These are phyloP conservation scores for Trypoxylus dichotomus DNA, from an alignment of 1,140 invertebrate genomes.

Conservation along the genomic window DNA sequence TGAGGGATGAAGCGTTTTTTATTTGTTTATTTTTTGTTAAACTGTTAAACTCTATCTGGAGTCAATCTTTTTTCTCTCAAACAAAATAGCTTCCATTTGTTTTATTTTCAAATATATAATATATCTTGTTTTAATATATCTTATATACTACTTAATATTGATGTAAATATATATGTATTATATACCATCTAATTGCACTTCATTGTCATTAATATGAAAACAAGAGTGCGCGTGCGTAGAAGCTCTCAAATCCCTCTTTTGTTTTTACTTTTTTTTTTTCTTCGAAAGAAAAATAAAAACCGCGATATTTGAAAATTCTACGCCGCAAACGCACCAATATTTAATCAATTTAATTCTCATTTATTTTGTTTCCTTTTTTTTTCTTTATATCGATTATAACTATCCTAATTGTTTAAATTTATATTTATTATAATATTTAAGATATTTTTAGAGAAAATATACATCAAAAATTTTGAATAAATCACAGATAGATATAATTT, in stretches of 20 bases:
- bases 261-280: too few species aligned
- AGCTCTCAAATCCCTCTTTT: neutral
- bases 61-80: slow-evolving; percentile 66
- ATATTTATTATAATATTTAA: slow-evolving; percentile 54
- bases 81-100: slow-evolving; percentile 53
- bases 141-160: slow-evolving; percentile 58
- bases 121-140: slow-evolving; percentile 53
- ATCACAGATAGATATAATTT: slow-evolving; percentile 60
- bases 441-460: slow-evolving; percentile 60
- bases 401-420: slow-evolving; percentile 53
- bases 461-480: slow-evolving; percentile 60
- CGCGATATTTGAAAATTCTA: neutral
- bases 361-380: slow-evolving; percentile 24
- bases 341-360: slow-evolving; percentile 34
- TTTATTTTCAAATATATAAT: slow-evolving; percentile 53
- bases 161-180: slow-evolving; percentile 59
- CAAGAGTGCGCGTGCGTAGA: slow-evolving; percentile 37
- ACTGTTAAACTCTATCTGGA: slow-evolving; percentile 54
- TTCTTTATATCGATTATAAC: slow-evolving; percentile 49
- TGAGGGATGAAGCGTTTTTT: slow-evolving; percentile 49
- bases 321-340: slow-evolving; percentile 3
- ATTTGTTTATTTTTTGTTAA: slow-evolving; percentile 32
- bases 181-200: slow-evolving; percentile 60
- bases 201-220: slow-evolving; percentile 53
- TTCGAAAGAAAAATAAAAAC: neutral